Base-by-base conservation (phyloP, 2,888 invertebrate species). In the Eubasilissa splendida region DNA sequence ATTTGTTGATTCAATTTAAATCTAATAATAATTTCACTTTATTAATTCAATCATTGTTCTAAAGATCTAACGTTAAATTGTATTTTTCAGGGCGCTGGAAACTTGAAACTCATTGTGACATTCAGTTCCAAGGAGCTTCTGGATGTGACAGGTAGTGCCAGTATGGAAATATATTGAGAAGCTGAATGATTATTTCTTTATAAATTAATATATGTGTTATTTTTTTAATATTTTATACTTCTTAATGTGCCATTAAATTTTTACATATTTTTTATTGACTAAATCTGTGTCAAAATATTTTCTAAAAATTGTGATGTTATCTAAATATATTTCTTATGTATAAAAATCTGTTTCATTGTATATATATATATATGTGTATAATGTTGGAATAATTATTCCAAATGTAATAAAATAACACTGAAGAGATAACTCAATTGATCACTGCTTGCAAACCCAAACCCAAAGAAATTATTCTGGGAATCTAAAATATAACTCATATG, bases 121-220 rank as follows among this genome's bases (percentile, higher is more conserved):
- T 95, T 95, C 87, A 92, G 92, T 73, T 94, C 95, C 0, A 91
- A 88, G 52, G 92, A 95, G 86, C 88, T 96, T 10, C 90, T 92
- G 78, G 95, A 95, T 85, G 92, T 96, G 82, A 92, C 90, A 7
- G 95, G 95, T 58, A 93, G 93, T 0, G 92, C 92, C 31, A 90
- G 89, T 68, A 89, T 92, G 1, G 92, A 93, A 77, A 93, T 94
- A 22, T 87, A 59, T 53, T 70, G 54, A 70, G 22, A 10, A 80
- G 14, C 22, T 22, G 70, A n/a, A 65, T 65, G 31, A 22, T 65
- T n/a, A 65, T 31, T 31, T 22, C 4, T 65, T 65, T 65, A 22
- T 14, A 11, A 22, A 65, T 65, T n/a, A 14, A 65, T 31, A 14
- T 14, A 65, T 65, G 11, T 11, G 31, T 31, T 65, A 65, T 65